These are phyloP conservation scores for Cydia fagiglandana DNA, from an alignment of 1,140 invertebrate genomes.

Conservation along the genomic window DNA sequence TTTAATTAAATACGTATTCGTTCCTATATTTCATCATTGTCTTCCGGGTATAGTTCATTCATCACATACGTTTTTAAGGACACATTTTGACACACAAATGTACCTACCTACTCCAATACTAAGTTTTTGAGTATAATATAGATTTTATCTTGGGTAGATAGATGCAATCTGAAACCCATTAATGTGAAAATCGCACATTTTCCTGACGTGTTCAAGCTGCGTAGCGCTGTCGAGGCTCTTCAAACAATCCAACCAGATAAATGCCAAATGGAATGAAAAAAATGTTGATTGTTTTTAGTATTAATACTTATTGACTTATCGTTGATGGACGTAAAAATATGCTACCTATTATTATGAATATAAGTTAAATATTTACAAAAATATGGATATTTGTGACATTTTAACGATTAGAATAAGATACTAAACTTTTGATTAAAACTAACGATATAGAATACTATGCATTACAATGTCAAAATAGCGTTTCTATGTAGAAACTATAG, in stretches of 20 bases:
- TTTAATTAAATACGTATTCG: no score
- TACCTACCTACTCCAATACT: no score
- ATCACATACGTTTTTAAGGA: no score
- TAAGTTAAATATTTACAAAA: not conserved
- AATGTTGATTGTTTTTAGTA: not conserved
- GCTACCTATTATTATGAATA: not conserved
- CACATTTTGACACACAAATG: no score
- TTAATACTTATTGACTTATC: not conserved
- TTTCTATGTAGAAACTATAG: no score
- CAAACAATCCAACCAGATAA: not conserved
- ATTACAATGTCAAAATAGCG: no score
- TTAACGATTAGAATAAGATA: no score
- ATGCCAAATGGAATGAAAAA: conserved; percentile 3
- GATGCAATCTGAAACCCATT: not conserved
- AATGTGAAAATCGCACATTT: conserved; percentile 1
- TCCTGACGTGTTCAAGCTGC: not conserved
- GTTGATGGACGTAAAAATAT: not conserved
- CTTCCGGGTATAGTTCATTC: no score
- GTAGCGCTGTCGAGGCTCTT: not conserved
- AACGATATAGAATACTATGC: no score
- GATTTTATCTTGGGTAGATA: not conserved
- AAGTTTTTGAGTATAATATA: not conserved
- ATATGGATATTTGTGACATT: no score
- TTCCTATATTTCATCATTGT: no score
- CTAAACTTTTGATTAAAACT: no score